Conservation (phyloP, 2,797 vertebrate genomes). For the Poecilia gillii region DNA sequence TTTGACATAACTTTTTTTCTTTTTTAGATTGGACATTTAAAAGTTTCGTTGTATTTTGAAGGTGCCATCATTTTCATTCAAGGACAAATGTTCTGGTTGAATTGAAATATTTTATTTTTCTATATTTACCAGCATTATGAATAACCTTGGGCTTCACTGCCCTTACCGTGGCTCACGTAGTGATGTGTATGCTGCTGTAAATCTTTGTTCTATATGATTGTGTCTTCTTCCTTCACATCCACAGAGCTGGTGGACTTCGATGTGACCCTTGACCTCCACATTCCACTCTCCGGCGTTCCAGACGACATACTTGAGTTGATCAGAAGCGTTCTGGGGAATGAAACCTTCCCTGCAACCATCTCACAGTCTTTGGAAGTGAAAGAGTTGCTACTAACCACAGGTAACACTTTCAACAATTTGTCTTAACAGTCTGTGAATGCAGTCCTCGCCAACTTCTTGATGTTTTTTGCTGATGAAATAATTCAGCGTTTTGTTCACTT, state of each 20-base stretch:
- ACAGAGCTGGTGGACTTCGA: conserved; percentile 13
- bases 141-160: not conserved
- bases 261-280: conserved; percentile 14
- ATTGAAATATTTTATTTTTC: not conserved
- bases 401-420: conserved; percentile 21
- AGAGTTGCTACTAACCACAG: conserved; percentile 43
- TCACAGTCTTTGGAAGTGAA: not conserved
- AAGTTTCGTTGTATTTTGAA: not conserved
- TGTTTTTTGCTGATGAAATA: not conserved
- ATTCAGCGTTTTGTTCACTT: not conserved
- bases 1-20: no score
- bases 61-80: not conserved
- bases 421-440: not conserved
- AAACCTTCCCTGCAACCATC: not conserved
- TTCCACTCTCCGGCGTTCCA: not conserved
- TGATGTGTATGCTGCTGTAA: not conserved
- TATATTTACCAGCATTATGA: not conserved
- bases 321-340: accelerated
- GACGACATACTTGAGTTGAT: not conserved
- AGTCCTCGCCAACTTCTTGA: not conserved
- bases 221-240: not conserved
- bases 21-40: no score
- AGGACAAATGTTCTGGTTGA: not conserved
- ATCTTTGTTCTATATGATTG: not conserved
- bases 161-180: not conserved